Evolutionary conservation across 2,113 vertebrate genomes (phyloP).

Genomic region (Nothoprocta perdicaria): DNA sequence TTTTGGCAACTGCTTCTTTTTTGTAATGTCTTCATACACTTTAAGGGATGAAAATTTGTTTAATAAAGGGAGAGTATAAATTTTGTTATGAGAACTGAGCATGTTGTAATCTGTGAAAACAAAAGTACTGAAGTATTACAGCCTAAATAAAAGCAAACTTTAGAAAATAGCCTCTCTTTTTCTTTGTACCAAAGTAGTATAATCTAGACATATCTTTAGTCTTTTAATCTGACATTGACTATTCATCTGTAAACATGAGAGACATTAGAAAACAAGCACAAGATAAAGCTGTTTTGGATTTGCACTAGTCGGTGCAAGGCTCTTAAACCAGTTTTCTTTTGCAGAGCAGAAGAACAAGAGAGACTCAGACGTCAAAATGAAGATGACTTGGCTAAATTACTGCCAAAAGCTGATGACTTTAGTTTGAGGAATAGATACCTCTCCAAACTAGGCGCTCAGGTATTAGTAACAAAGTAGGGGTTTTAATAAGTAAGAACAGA

Average conservation of each 20-base stretch:
- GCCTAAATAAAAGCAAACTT: conserved; percentile 70
- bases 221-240: not conserved
- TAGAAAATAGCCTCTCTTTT: conserved; percentile 49
- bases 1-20: not conserved
- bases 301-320: not conserved
- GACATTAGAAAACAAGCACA: not conserved
- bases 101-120: not conserved
- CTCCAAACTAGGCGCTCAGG: conserved; percentile 85
- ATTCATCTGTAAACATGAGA: not conserved
- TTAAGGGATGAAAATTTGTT: not conserved
- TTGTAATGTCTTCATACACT: conserved; percentile 14
- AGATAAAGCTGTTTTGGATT: not conserved
- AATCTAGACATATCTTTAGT: not conserved
- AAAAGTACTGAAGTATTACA: not conserved
- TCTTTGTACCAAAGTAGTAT: not conserved
- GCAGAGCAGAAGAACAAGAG: conserved; percentile 59
- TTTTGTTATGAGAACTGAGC: not conserved
- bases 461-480: conserved; percentile 53
- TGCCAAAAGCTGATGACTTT: conserved; percentile 81
- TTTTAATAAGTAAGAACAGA: not conserved
- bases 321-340: conserved; percentile 57
- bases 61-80: not conserved
- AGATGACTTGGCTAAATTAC: conserved; percentile 71
- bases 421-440: conserved; percentile 84
- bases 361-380: conserved; percentile 49